Evolutionary conservation across 2,797 vertebrate genomes (phyloP).

Genomic region (Cirrhinus molitorella): DNA sequence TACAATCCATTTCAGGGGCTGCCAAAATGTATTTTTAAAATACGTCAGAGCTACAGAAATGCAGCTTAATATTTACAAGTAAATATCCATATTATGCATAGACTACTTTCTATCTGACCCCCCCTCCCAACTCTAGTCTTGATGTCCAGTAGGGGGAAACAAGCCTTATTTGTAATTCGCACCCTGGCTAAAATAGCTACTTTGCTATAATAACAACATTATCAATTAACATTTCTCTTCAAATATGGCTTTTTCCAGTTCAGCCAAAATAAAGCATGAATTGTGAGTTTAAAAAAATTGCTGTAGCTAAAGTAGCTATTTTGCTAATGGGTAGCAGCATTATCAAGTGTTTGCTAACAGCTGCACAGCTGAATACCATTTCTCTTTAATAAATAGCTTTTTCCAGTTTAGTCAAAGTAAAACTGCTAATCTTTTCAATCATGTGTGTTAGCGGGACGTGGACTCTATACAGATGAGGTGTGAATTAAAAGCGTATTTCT

Average conservation of each 20-base stretch:
- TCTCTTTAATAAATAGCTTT: constrained; percentile 1
- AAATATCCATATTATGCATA: too few species aligned
- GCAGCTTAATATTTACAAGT: too few species aligned
- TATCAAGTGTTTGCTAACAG: background rate
- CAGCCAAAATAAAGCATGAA: background rate
- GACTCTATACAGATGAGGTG: constrained; percentile 68
- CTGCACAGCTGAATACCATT: background rate
- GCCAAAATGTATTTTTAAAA: too few species aligned
- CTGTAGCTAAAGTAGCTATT: background rate
- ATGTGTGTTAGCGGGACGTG: constrained; percentile 34
- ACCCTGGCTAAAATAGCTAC: too few species aligned
- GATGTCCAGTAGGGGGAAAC: too few species aligned
- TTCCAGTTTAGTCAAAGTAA: constrained; percentile 22
- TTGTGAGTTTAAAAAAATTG: background rate
- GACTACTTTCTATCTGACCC: too few species aligned
- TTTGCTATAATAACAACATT: too few species aligned
- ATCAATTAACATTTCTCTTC: too few species aligned
- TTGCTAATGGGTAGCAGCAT: background rate
- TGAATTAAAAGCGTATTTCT: constrained; percentile 78
- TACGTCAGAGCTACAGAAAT: too few species aligned
- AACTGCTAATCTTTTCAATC: constrained; percentile 29
- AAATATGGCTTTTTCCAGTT: background rate
- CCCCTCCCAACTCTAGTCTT: too few species aligned
- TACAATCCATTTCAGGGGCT: too few species aligned
- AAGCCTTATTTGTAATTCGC: too few species aligned